Base-by-base conservation (phyloP, 1,140 invertebrate species). In the Rhagoletis zephyria region DNA sequence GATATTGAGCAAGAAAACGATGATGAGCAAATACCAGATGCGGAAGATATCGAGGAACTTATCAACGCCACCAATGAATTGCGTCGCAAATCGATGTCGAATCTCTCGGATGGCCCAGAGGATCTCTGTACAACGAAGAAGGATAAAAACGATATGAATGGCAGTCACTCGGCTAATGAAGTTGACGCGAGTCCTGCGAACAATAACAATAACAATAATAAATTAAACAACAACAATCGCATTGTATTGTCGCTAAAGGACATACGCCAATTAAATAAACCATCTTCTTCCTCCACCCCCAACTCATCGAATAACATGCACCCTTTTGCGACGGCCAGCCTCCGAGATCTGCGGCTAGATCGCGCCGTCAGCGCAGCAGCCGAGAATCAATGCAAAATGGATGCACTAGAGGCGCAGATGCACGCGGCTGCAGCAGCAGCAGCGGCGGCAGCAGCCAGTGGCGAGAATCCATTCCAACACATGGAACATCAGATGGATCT, bases 41-140 rank as follows among this genome's bases (percentile, higher is more conserved):
- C 61, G 9, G 88, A 92, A 87, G 92, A 93, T 56, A 92, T 92
- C 9, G 92, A 93, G 89, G 90, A 93, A 90, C 90, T 92, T 88
- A 92, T 92, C 63, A 88, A 92, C 48, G 42, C 42, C 87, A 91
- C 90, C 64, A 92, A 93, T 87, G 91, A 92, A 87, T 87, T 92
- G 85, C 90, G 91, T 45, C 90, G 91, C 3, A 90, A 92, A 70
- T 89, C 91, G 10, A 60, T 87, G 14, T 90, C 90, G 3, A 88
- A 88, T 9, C 89, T 89, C 63, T 91, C 89, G 42, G 92, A 93
- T 63, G 92, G 90, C 3, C 92, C 94, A 4, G 94, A 94, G 89
- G 94, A 94, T 89, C 89, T 94, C 1, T 94, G 94, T 88, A 93
- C 93, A 88, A 94, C 94, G 88, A 94, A 93, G 85, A 91, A 91